phyloP scores from a whole-genome alignment of 2,888 invertebrate genomes.

The Anoncus sp. region DNA sequence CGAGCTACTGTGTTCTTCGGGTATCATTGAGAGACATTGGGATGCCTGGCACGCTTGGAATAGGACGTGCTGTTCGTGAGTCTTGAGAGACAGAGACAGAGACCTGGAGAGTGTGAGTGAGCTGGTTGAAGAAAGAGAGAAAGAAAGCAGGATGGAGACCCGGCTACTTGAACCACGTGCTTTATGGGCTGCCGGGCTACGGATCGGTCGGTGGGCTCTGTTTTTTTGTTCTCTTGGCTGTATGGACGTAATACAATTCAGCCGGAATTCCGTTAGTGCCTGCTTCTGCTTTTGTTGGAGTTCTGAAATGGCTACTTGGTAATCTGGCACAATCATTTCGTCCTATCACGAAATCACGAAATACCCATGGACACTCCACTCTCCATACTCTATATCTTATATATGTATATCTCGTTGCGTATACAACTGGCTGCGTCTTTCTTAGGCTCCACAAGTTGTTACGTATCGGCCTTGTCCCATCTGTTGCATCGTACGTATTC shows the following conservation, averaged over 20 bases:
- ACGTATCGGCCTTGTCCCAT: constrained; percentile 55
- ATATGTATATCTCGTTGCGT: constrained; percentile 10
- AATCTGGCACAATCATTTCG: constrained; percentile 48
- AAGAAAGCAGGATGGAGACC: too few species aligned
- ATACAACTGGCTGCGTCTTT: neutral
- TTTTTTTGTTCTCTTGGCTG: constrained; percentile 68
- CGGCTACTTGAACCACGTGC: constrained; percentile 31
- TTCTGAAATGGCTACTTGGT: constrained; percentile 37
- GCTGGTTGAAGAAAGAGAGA: too few species aligned
- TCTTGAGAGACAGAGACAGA: constrained; percentile 34
- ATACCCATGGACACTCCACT: neutral
- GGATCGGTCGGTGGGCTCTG: constrained; percentile 2
- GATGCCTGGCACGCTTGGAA: constrained; percentile 74
- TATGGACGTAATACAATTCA: constrained; percentile 18
- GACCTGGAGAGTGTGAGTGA: too few species aligned
- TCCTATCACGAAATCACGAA: constrained; percentile 27
- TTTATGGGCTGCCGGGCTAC: constrained; percentile 65
- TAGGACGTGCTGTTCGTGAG: constrained; percentile 71
- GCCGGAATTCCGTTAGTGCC: constrained; percentile 44
- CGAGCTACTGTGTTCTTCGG: constrained; percentile 32
- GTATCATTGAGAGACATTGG: constrained; percentile 61
- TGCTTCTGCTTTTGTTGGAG: constrained; percentile 12
- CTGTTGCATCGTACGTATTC: constrained; percentile 55
- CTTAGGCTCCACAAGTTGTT: constrained; percentile 36
- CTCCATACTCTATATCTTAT: neutral